Evolutionary conservation across 2,797 vertebrate genomes (phyloP), one percentile per base, ranked within the genome.

Genomic region (Enteromius unitaeniatus): DNA sequence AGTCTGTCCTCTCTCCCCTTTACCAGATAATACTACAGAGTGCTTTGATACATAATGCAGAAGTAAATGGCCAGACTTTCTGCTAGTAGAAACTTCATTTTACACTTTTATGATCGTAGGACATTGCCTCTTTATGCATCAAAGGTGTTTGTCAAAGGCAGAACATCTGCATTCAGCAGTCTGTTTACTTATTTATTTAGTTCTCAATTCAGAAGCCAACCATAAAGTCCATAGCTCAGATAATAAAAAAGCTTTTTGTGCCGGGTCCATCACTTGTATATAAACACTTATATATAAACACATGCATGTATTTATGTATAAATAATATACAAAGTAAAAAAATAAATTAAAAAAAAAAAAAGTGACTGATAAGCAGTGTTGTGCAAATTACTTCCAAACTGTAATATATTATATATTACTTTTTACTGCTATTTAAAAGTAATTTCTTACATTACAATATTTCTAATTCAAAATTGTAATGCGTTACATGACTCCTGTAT

Each of bases 1-100:
- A 69, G 65, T 68, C 60, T 65, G 67, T 67, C 40, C 76, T 55
- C 70, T 72, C n/a, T 77, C 17, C 69, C 8, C 49, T 49, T 23
- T 47, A 67, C 62, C 73, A 76, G 53, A 86, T 78, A 84, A 78
- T 68, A 40, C 73, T 37, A 78, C 51, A 17, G 31, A 77, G 65
- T 8, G 26, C 73, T 74, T 82, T 82, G 74, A 81, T 82, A 72
- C 73, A 78, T 65, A 60, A 72, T 65, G 17, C 49, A 67, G 14
- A 51, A 68, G 26, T 31, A 62, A 78, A 78, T 31, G 69, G 53
- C 31, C 47, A 40, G n/a, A 23, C 42, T 40, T 65, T 73, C 76
- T 37, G 58, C 68, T 10, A 19, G 10, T 42, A 15, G 14, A 64
- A 53, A 73, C 62, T 42, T 42, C 15, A 78, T 78, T 84, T 84